A percentile compares a stretch with the other conserved stretches of the same genome.
phyloP scores from a whole-genome alignment of 2,888 invertebrate genomes.

The Melipona beecheii region DNA sequence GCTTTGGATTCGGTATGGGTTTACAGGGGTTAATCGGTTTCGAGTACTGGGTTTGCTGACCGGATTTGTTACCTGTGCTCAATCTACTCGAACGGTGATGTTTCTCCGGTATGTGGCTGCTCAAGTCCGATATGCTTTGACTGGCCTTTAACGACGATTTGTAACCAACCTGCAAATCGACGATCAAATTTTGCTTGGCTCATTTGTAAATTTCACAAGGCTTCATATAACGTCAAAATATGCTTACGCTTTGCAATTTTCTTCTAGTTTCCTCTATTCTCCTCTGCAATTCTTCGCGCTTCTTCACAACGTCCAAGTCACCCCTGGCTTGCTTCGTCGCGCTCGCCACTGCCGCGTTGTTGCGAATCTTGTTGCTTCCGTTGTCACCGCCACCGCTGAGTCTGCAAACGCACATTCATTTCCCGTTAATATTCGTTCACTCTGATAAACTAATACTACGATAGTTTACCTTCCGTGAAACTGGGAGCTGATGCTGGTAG shows the following conservation, averaged over 20 bases:
- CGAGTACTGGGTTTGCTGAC: constrained; percentile 78
- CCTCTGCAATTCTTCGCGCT: constrained; percentile 92
- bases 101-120: constrained; percentile 87
- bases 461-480: constrained; percentile 81
- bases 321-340: constrained; percentile 86
- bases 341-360: constrained; percentile 84
- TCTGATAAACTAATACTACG: no score
- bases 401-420: constrained; percentile 26
- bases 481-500: constrained; percentile 83
- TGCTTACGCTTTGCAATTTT: constrained; percentile 93
- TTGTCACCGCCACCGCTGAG: constrained; percentile 65
- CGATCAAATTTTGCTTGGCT: background rate
- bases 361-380: constrained; percentile 84
- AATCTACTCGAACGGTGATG: constrained; percentile 79
- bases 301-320: constrained; percentile 88
- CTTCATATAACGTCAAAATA: no score
- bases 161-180: constrained; percentile 88
- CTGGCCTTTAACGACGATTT: constrained; percentile 92
- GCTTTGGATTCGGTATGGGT: constrained; percentile 78
- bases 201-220: no score
- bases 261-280: constrained; percentile 93
- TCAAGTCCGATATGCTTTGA: constrained; percentile 94
- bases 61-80: constrained; percentile 79
- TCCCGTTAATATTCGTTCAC: no score
- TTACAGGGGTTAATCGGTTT: constrained; percentile 80